Base-by-base conservation (phyloP, 2,888 invertebrate genomes). In the Drosophila hamatofila region DNA sequence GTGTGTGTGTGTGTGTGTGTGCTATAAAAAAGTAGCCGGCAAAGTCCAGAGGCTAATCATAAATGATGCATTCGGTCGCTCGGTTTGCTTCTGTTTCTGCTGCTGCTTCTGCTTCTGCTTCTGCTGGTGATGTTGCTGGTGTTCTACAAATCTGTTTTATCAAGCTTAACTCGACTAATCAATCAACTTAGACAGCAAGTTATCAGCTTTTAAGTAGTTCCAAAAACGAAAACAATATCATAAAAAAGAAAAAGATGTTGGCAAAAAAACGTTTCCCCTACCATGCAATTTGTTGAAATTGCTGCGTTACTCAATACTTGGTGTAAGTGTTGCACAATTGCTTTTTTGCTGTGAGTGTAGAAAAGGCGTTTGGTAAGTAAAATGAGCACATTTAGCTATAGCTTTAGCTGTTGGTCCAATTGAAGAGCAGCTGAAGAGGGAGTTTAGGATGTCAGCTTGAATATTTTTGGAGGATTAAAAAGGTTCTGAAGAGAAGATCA, bases 131-230 rank as follows among this genome's bases (percentile, higher is more conserved):
- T 25, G 35, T 54, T 35, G 21, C 21, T 49, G 18, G 12, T 8
- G 18, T 30, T 49, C 30, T 49, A 33, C 33, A 58, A 64, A 69
- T 70, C 78, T 41, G 62, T 65, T 70, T 65, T 62, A 65, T 52
- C 70, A 69, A 65, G 58, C 74, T 65, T 62, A 74, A 65, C 59
- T 70, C 74, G 51, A 70, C 70, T 76, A 78, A 76, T 78, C 78
- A 76, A 76, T 76, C 78, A 78, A 76, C 62, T 76, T 70, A 37
- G 70, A 65, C 70, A 78, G 64, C 65, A 55, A 70, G 69, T 78
- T 74, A 77, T 76, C 73, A 73, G 73, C 74, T 64, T 69, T 59
- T 61, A 70, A 77, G 60, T 69, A 65, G 78, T 46, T 21, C 23
- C 44, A 37, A 51, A 60, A 63, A 16, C 27, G 27, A 54, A 21